Percentiles rank a stretch among this genome's conserved stretches.
These are phyloP conservation scores for Chascanopsetta lugubris DNA, from an alignment of 2,113 vertebrate species.

Conservation along the genomic window DNA sequence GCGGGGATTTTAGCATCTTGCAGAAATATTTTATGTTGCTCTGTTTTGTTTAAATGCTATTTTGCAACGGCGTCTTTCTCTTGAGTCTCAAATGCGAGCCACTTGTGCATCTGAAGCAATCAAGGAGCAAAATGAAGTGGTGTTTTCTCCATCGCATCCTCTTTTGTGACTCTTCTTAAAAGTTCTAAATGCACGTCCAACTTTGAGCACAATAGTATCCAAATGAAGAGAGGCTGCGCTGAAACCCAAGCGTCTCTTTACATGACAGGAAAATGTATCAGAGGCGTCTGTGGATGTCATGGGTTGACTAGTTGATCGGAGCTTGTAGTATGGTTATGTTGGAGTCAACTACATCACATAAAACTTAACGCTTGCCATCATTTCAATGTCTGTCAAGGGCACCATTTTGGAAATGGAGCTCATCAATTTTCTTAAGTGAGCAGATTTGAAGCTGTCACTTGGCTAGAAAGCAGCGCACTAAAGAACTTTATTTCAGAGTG, in stretches of 20 bases:
- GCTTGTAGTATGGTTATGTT: slow-evolving; percentile 63
- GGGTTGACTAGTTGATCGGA: slow-evolving; percentile 67
- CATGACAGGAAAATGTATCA: slow-evolving; percentile 4
- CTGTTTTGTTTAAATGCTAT: slow-evolving; percentile 68
- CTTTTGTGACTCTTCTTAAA: slow-evolving; percentile 30
- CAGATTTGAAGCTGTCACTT: slow-evolving; percentile 67
- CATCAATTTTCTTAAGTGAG: slow-evolving; percentile 72
- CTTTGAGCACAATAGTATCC: slow-evolving; percentile 36
- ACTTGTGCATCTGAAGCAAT: slow-evolving; percentile 55
- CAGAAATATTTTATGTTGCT: slow-evolving; percentile 75
- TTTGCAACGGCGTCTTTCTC: slow-evolving; percentile 50
- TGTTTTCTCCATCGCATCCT: slow-evolving; percentile 36
- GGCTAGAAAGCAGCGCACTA: slow-evolving; percentile 46
- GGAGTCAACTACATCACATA: slow-evolving; percentile 74
- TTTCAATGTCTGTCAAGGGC: slow-evolving; percentile 76
- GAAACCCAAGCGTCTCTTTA: slow-evolving; percentile 20
- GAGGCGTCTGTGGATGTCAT: slow-evolving; percentile 20
- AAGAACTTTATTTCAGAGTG: slow-evolving; percentile 51
- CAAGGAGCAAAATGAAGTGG: slow-evolving; percentile 30
- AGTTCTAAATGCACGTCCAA: slow-evolving; percentile 34
- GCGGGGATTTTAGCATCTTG: slow-evolving; percentile 79
- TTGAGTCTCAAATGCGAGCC: slow-evolving; percentile 52
- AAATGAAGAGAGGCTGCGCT: slow-evolving; percentile 16
- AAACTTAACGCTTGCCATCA: slow-evolving; percentile 76
- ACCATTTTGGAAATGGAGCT: slow-evolving; percentile 69